Conservation (phyloP, 64 coral and sea anemone genomes). For the Pocillopora verrucosa region DNA sequence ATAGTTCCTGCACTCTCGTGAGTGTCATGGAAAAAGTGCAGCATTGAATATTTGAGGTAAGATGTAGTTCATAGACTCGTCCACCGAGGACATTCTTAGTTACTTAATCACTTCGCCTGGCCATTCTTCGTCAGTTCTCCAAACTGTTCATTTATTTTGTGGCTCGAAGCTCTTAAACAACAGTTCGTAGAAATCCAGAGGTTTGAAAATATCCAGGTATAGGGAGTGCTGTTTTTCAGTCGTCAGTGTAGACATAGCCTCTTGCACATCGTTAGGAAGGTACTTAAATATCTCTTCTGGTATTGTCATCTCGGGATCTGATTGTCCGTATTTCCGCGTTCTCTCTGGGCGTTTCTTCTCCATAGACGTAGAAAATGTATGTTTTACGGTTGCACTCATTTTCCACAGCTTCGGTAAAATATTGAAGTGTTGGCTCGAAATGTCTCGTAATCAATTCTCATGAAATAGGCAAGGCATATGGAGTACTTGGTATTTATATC, state of each 20-base stretch:
- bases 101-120: no score
- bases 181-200: constrained; percentile 6
- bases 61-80: no score
- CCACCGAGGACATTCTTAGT: no score
- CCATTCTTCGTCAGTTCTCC: no score
- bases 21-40: no score
- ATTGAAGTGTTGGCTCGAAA: background rate
- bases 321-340: background rate
- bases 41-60: no score
- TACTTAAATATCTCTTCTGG: background rate
- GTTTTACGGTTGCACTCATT: background rate
- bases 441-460: no score
- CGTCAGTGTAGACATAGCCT: background rate
- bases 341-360: background rate
- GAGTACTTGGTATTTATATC: background rate
- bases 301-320: background rate
- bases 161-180: background rate
- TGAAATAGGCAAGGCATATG: no score
- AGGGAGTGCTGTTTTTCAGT: background rate
- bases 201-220: constrained; percentile 17
- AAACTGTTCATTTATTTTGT: no score
- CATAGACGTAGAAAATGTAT: background rate
- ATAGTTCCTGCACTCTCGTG: no score
- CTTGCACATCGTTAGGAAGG: background rate
- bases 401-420: background rate